These are phyloP conservation scores for Melanophora roralis DNA, from an alignment of 2,888 invertebrate species.

Conservation along the genomic window DNA sequence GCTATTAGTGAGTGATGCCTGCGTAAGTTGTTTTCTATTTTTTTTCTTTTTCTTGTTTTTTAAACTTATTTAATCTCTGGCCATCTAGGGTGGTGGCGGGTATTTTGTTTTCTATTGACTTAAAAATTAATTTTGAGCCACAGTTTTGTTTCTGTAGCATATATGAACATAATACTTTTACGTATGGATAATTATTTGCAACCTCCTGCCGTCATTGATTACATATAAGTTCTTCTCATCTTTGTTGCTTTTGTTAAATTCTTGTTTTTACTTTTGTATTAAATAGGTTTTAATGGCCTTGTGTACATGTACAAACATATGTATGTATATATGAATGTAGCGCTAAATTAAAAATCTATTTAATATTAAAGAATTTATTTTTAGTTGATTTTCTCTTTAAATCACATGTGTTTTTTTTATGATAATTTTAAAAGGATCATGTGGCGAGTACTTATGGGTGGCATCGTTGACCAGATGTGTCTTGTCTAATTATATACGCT, in stretches of 20 bases:
- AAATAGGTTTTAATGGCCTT: background rate
- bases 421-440: background rate
- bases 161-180: background rate
- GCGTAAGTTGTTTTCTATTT: background rate
- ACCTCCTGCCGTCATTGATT: constrained; percentile 53
- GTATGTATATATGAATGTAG: background rate
- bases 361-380: background rate
- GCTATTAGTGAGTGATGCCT: constrained; percentile 19
- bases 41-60: background rate
- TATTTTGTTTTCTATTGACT: background rate
- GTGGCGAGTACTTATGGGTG: background rate
- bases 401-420: background rate
- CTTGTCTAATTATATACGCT: background rate
- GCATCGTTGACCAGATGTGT: background rate
- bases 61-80: background rate
- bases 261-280: constrained; percentile 24
- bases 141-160: constrained; percentile 16
- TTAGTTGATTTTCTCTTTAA: constrained; percentile 10
- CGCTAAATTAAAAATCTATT: background rate
- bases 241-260: constrained; percentile 6
- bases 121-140: constrained; percentile 31
- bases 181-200: constrained; percentile 27
- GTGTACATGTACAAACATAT: too few species aligned
- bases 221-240: constrained; percentile 13
- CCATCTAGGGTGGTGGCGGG: constrained; percentile 38